Percentiles rank a stretch among this genome's conserved stretches.
phyloP scores from a whole-genome alignment of 1,140 invertebrate genomes.

The Drosophila kikkawai region DNA sequence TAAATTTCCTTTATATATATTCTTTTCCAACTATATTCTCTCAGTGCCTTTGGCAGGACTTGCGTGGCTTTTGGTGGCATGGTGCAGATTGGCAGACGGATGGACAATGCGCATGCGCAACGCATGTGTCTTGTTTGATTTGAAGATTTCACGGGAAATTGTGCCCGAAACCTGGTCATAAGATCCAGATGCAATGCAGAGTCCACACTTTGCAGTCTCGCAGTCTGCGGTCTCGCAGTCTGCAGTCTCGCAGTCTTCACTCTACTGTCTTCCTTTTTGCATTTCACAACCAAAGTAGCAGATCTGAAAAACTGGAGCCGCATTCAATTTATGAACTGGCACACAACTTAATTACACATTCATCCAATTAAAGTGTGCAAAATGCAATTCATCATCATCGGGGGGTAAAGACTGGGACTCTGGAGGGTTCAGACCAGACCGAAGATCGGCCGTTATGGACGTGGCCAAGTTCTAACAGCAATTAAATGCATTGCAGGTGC shows the following conservation, averaged over 20 bases:
- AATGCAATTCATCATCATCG: conserved; percentile 81
- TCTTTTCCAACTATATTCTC: not conserved
- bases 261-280: conserved; percentile 14
- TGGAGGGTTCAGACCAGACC: conserved; percentile 3
- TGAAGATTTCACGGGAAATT: conserved; percentile 74
- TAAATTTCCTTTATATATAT: not conserved
- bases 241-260: not conserved
- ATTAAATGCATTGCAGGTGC: conserved; percentile 79
- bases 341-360: conserved; percentile 82
- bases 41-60: conserved; percentile 26
- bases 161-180: conserved; percentile 15
- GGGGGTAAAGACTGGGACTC: not conserved
- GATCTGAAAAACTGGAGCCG: conserved; percentile 17
- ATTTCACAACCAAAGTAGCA: conserved; percentile 20
- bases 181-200: conserved; percentile 12
- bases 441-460: conserved; percentile 65
- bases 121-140: conserved; percentile 82
- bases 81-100: conserved; percentile 32
- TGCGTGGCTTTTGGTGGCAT: conserved; percentile 41
- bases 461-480: conserved; percentile 81
- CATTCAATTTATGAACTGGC: conserved; percentile 64
- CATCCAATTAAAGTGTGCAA: conserved; percentile 83
- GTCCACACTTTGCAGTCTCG: not conserved
- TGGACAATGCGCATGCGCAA: conserved; percentile 73
- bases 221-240: not conserved